Evolutionary conservation across 2,797 vertebrate genomes (phyloP).

Genomic region (Mus spretus): DNA sequence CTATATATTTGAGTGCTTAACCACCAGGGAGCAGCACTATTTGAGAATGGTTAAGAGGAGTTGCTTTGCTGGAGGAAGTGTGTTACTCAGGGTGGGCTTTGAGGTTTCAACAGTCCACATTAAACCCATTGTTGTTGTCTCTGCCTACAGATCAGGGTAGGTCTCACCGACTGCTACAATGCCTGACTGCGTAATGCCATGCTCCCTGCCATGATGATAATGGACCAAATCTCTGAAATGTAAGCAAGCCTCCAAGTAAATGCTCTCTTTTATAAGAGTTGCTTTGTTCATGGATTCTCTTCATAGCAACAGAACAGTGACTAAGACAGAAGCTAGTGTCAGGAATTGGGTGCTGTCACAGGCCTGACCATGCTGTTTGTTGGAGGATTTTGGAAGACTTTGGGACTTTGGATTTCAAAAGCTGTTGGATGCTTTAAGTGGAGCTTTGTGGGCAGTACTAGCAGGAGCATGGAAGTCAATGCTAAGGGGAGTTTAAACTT

Average conservation of each 20-base stretch:
- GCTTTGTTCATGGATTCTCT: background rate
- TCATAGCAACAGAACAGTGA: background rate
- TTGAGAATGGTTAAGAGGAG: background rate
- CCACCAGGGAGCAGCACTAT: background rate
- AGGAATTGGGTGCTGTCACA: background rate
- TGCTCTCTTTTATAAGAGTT: background rate
- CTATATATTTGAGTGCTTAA: background rate
- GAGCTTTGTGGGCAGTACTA: background rate
- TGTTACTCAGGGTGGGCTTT: background rate
- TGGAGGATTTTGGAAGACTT: background rate
- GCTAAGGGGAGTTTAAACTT: background rate
- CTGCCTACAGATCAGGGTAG: background rate
- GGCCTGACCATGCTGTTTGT: background rate
- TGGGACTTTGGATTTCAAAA: background rate
- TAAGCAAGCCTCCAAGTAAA: background rate
- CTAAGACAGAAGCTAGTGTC: background rate
- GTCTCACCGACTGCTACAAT: background rate
- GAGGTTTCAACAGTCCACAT: background rate
- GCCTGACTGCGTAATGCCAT: background rate
- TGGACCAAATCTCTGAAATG: background rate
- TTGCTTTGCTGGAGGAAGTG: background rate
- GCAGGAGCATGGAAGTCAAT: background rate
- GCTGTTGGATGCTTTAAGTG: background rate
- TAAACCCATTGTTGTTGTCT: background rate
- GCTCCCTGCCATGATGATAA: background rate